Base-by-base conservation (phyloP, 1,140 invertebrate genomes). In the Temnothorax nylanderi region DNA sequence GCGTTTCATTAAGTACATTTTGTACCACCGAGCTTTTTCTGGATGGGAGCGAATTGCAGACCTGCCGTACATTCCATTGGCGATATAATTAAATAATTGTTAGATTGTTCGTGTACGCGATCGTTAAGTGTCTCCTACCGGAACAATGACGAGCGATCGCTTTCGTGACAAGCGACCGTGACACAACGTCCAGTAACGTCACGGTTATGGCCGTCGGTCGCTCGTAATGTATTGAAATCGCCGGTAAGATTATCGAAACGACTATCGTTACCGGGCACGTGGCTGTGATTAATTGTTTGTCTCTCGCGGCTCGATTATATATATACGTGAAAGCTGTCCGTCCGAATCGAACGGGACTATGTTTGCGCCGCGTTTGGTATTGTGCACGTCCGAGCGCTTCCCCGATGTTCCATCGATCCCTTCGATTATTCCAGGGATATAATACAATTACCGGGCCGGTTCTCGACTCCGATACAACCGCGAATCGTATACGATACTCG, bases 231-330 rank as follows among this genome's bases (percentile, higher is more conserved):
- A 84, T 74, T 47, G 80, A 84, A 84, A 84, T 84, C 69, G 26
- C 41, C 71, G 32, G 26, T 74, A 75, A 84, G 80, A 84, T 84
- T 32, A 41, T 75, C 49, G 37, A 58, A 72, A 82, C 37, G 32
- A 21, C 65, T 49, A 64, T 41, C 54, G 41, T 60, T 84, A 75
- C 74, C 69, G 32, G 41, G 18, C 80, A 84, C 69, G 69, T 84
- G 80, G 69, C 54, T 74, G 18, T 84, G 69, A 84, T 84, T 75
- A 84, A 75, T 84, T 54, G 69, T 49, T 84, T 62, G 69, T 75
- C 69, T 69, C 21, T 80, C 62, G 62, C 62, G 47, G 34, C n/a
- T 47, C 54, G 54, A 84, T 84, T 75, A 62, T 74, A 69, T 1
- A 1, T 54, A 54, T 54, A 18, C n/a, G 18, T 75, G 16, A 69